These are phyloP conservation scores for Noctua comes DNA, from an alignment of 2,888 invertebrate species.

Conservation along the genomic window DNA sequence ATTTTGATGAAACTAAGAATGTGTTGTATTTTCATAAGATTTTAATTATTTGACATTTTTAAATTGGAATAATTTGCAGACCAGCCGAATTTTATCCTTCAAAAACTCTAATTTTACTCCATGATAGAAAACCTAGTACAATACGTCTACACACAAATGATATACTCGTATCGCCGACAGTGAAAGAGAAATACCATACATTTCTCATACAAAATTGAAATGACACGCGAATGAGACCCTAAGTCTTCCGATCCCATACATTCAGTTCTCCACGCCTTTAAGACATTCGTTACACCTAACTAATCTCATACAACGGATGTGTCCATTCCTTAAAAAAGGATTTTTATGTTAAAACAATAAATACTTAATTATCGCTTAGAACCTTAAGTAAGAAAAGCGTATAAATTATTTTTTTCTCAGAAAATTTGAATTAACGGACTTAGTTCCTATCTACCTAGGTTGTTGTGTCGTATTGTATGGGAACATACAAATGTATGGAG, in stretches of 20 bases:
- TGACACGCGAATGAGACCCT: slow-evolving; percentile 17
- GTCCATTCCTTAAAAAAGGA: slow-evolving; percentile 71
- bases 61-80: not conserved
- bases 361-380: slow-evolving; percentile 88
- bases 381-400: slow-evolving; percentile 89
- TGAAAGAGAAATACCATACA: slow-evolving; percentile 26
- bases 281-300: slow-evolving; percentile 79
- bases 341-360: slow-evolving; percentile 80
- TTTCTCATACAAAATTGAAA: slow-evolving; percentile 42
- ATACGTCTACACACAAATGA: slow-evolving; percentile 28
- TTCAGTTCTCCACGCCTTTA: slow-evolving; percentile 35
- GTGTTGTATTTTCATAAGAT: slow-evolving; percentile 18
- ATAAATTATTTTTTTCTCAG: slow-evolving; percentile 82
- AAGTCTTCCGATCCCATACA: slow-evolving; percentile 53
- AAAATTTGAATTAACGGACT: slow-evolving; percentile 78
- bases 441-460: slow-evolving; percentile 78
- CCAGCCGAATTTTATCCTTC: not conserved
- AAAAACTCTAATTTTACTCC: not conserved
- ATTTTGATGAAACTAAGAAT: slow-evolving; percentile 15
- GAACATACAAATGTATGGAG: slow-evolving; percentile 50
- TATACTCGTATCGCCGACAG: slow-evolving; percentile 17
- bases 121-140: slow-evolving; percentile 9
- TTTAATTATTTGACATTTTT: not conserved
- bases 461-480: slow-evolving; percentile 69
- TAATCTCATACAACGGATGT: slow-evolving; percentile 83